Conservation (phyloP, 1,140 invertebrate genomes). For the Leptinotarsa defecta region DNA sequence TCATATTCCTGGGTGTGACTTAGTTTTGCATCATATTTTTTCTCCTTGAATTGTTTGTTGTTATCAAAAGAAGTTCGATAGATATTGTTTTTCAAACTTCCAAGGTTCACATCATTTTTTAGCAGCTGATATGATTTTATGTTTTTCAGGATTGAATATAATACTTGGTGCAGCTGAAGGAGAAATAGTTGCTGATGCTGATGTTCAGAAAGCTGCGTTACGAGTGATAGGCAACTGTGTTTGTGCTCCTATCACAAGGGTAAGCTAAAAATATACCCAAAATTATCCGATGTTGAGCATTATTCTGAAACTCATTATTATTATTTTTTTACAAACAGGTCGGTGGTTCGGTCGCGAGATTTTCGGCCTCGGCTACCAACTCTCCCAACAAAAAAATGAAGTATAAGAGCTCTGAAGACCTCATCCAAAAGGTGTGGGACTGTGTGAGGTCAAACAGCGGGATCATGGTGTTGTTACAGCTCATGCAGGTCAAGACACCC, state of each 20-base stretch:
- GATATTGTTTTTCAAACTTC: no score
- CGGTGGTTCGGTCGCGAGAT: conserved; percentile 68
- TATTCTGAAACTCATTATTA: no score
- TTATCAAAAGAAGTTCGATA: no score
- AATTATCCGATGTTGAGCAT: not conserved
- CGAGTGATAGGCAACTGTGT: conserved; percentile 90
- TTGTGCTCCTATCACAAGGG: conserved; percentile 83
- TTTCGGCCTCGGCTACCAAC: conserved; percentile 60
- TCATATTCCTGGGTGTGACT: no score
- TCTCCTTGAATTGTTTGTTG: no score
- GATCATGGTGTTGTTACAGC: conserved; percentile 86
- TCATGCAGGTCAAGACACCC: conserved; percentile 91
- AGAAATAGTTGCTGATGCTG: conserved; percentile 85
- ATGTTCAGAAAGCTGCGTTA: conserved; percentile 89
- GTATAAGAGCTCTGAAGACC: conserved; percentile 78
- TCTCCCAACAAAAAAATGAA: conserved; percentile 76
- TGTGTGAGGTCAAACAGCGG: conserved; percentile 91
- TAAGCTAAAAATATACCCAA: conserved; percentile 65
- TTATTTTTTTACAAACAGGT: conserved; percentile 54
- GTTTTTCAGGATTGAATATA: conserved; percentile 64
- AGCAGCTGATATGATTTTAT: not conserved
- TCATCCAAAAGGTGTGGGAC: conserved; percentile 91
- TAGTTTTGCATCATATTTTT: no score
- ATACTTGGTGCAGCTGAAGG: conserved; percentile 86
- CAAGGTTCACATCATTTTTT: no score